phyloP scores from a whole-genome alignment of 2,113 vertebrate genomes.

The Channa argus region DNA sequence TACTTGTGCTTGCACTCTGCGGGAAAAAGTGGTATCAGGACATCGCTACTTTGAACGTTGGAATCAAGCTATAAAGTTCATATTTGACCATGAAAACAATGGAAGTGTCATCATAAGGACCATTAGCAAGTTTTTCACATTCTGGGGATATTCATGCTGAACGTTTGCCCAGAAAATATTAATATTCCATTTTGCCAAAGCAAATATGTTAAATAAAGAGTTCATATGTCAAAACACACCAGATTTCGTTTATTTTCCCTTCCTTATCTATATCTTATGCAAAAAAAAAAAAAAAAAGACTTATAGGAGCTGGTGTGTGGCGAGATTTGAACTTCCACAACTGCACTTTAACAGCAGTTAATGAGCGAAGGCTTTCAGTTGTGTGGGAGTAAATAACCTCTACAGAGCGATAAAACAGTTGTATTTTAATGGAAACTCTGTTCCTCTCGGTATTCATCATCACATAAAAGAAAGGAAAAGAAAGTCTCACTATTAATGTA shows the following conservation, averaged over 20 bases:
- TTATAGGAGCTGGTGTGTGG: background rate
- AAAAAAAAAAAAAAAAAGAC: background rate
- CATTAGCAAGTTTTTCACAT: too few species aligned
- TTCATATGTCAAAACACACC: too few species aligned
- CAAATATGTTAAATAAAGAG: background rate
- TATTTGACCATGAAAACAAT: too few species aligned
- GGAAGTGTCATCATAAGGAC: too few species aligned
- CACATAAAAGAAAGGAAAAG: slow-evolving; percentile 8
- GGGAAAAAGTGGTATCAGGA: too few species aligned
- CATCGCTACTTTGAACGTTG: too few species aligned
- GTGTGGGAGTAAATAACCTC: slow-evolving; percentile 37
- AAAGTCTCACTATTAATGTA: background rate
- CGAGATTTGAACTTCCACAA: background rate
- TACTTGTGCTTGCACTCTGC: too few species aligned
- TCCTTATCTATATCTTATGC: background rate
- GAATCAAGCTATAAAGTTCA: too few species aligned
- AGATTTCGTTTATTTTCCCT: background rate
- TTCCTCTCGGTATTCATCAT: slow-evolving; percentile 8
- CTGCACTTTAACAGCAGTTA: background rate
- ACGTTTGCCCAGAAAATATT: too few species aligned
- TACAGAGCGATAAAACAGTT: slow-evolving; percentile 16
- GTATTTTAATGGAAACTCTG: background rate
- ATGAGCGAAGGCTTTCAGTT: background rate
- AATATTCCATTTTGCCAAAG: too few species aligned
- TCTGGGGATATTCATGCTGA: too few species aligned